phyloP scores from a whole-genome alignment of 2,797 vertebrate species.

The Microcaecilia unicolor region DNA sequence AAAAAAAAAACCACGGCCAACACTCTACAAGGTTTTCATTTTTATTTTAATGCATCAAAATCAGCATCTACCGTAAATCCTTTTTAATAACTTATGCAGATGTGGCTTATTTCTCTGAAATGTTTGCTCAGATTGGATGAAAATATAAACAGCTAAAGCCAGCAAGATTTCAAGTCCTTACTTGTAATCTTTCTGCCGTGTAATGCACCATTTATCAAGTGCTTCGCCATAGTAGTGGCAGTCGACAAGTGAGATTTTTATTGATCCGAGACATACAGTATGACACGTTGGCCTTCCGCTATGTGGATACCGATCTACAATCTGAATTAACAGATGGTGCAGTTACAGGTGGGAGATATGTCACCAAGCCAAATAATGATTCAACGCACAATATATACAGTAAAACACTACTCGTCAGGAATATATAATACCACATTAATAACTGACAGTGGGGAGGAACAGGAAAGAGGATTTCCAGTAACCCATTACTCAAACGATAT shows the following conservation, averaged over 20 bases:
- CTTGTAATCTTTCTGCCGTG: neutral
- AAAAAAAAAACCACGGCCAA: neutral
- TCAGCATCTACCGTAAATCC: conserved; percentile 5
- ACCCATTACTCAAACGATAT: neutral
- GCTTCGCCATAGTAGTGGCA: neutral
- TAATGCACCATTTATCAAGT: neutral
- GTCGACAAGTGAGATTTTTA: neutral
- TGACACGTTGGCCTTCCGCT: conserved; percentile 14
- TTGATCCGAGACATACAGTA: conserved; percentile 2
- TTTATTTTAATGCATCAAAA: neutral
- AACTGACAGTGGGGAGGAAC: conserved; percentile 1
- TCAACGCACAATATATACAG: conserved; percentile 1
- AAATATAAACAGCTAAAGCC: neutral
- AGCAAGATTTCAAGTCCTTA: neutral
- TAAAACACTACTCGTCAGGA: neutral
- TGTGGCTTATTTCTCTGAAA: neutral
- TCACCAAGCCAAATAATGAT: conserved; percentile 11
- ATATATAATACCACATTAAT: neutral
- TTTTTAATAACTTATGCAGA: conserved; percentile 4
- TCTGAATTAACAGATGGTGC: conserved; percentile 7
- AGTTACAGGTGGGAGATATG: conserved; percentile 13
- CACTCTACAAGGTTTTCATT: neutral
- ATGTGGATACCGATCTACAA: conserved; percentile 1
- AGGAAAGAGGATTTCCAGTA: no score
- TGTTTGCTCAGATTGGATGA: neutral